Base-by-base conservation (phyloP, 37 sponge, comb jelly and placozoan genomes). In the Chondrilla cf. caribensis region DNA sequence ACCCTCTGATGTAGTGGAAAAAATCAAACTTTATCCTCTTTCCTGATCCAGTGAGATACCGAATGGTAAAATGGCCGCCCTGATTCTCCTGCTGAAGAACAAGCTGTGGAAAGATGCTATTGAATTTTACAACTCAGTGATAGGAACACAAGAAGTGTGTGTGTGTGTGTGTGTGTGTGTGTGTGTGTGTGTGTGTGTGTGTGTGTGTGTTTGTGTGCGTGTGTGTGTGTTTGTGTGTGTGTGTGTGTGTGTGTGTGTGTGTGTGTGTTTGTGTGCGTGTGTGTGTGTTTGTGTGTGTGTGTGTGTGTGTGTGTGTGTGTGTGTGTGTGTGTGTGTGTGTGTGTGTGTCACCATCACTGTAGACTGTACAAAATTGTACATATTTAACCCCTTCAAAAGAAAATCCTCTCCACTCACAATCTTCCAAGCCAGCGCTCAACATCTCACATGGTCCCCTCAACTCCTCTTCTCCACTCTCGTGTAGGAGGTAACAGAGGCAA, bases 81-180 rank as follows among this genome's bases (percentile, higher is more conserved):
- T 87, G 22, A 35, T 75, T 17, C 54, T 90, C 25, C 70, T 90
- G 14, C 78, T 90, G 18, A n/a, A 71, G 37, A 58, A 78, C 33
- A 21, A 77, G 28, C 43, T 90, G 77, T 90, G 91, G 91, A 4
- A 28, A 26, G 91, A 90, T 68, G 91, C 91, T 32, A 66, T 90
- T 11, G 76, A 90, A 22, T 70, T 26, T 0, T 41, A 59, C 29
- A 26, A 54, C 9, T 32, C 64, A 29, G 81, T 87, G 4, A 66
- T 60, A 47, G 11, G 6, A 11, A 11, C 51, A 47, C 51, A 47
- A 47, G 51, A 47, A 14, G 51, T 47, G 11, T 47, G 51, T 47
- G 51, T 47, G 51, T 47, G 51, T 47, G 51, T 47, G 51, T 47
- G 51, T 47, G 51, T 47, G 51, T 47, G 51, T 47, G 51, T 47